Conservation (phyloP, 2,888 invertebrate genomes). For the Parochlus steinenii region DNA sequence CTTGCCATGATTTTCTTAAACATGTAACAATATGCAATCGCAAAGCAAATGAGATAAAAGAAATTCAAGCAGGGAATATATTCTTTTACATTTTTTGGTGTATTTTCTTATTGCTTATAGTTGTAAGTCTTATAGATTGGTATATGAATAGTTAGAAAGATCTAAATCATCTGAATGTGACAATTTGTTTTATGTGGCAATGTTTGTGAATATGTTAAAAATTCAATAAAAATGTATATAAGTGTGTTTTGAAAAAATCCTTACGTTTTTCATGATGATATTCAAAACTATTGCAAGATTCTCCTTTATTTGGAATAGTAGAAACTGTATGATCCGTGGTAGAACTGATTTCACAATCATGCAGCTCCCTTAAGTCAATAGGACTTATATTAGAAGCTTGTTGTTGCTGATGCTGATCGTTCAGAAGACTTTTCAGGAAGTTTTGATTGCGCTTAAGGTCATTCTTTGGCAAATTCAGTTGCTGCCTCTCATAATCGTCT, state of each 20-base stretch:
- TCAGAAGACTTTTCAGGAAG: background rate
- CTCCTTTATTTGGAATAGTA: conserved; percentile 41
- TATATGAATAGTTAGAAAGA: no score
- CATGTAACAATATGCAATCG: no score
- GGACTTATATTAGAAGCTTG: conserved; percentile 16
- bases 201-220: background rate
- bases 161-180: background rate
- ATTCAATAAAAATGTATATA: background rate
- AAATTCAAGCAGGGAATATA: no score
- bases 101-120: no score
- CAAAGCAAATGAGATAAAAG: no score
- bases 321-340: conserved; percentile 36
- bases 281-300: conserved; percentile 47
- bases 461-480: conserved; percentile 21
- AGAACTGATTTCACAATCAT: conserved; percentile 30
- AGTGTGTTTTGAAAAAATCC: background rate
- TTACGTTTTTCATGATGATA: conserved; percentile 28
- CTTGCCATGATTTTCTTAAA: no score
- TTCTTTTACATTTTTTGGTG: no score
- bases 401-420: background rate
- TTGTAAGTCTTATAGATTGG: no score
- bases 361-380: conserved; percentile 25
- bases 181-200: background rate
- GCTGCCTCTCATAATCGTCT: conserved; percentile 32
- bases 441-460: conserved; percentile 18